phyloP scores from a whole-genome alignment of 92 coral and sea anemone species.

The Meandrina meandrites region DNA sequence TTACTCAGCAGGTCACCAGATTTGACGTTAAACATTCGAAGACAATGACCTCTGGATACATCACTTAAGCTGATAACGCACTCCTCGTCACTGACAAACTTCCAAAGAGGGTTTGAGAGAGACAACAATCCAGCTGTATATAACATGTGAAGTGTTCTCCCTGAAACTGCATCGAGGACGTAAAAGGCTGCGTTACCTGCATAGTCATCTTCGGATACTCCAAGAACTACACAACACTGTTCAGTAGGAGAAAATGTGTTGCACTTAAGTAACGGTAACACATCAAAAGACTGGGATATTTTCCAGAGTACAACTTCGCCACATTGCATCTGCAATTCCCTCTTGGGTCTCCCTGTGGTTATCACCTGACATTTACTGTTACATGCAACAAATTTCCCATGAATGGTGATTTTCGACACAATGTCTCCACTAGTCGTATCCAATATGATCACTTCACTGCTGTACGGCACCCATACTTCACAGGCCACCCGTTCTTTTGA shows the following conservation, averaged over 20 bases:
- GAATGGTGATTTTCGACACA: neutral
- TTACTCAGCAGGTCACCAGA: slow-evolving; percentile 8
- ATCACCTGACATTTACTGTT: slow-evolving; percentile 15
- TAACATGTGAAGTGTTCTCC: neutral
- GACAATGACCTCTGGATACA: neutral
- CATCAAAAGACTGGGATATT: neutral
- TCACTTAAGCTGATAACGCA: neutral
- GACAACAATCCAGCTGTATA: neutral
- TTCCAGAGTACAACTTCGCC: neutral
- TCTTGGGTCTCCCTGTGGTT: neutral
- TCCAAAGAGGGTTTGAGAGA: neutral
- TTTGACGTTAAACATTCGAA: slow-evolving; percentile 9
- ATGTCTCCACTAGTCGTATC: slow-evolving; percentile 4
- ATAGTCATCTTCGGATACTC: neutral
- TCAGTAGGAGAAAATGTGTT: slow-evolving; percentile 10
- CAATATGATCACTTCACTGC: neutral
- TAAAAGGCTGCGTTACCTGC: neutral
- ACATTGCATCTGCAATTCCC: neutral
- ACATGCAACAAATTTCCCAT: neutral
- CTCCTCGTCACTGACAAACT: slow-evolving; percentile 22
- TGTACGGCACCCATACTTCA: neutral
- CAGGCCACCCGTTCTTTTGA: slow-evolving; percentile 35
- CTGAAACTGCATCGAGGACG: slow-evolving; percentile 18
- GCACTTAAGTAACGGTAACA: neutral
- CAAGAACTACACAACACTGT: neutral